Percentiles rank a stretch among this genome's conserved stretches.
Evolutionary conservation across 2,888 invertebrate genomes (phyloP).

Genomic region (Thymelicus sylvestris): DNA sequence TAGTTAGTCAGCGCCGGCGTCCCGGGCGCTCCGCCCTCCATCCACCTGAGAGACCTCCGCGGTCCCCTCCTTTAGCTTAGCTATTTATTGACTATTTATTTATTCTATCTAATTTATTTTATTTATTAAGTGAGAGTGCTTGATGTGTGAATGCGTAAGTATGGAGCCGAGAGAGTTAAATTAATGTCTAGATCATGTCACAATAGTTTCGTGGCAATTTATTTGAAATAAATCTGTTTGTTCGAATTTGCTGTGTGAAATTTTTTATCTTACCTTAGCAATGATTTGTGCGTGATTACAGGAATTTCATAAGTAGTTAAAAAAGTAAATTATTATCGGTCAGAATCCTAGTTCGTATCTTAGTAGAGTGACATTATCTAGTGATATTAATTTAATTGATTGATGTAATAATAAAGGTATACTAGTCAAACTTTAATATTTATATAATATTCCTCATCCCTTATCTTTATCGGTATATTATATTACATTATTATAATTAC

Average conservation of each 20-base stretch:
- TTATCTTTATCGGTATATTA: constrained; percentile 57
- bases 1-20: constrained; percentile 70
- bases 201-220: constrained; percentile 84
- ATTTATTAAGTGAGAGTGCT: constrained; percentile 85
- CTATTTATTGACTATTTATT: constrained; percentile 85
- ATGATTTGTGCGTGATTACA: constrained; percentile 70
- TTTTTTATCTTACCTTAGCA: constrained; percentile 75
- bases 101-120: constrained; percentile 85
- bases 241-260: constrained; percentile 75
- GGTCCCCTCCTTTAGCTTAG: constrained; percentile 82
- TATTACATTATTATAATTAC: constrained; percentile 46
- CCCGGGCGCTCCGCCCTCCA: constrained; percentile 66
- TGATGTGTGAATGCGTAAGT: constrained; percentile 82
- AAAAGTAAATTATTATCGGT: constrained; percentile 59
- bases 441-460: constrained; percentile 62
- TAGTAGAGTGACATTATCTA: constrained; percentile 83
- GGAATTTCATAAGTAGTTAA: constrained; percentile 22
- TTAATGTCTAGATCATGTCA: constrained; percentile 86
- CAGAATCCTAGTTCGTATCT: constrained; percentile 73
- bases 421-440: constrained; percentile 79
- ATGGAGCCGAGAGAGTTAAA: constrained; percentile 80
- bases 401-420: constrained; percentile 69
- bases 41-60: constrained; percentile 77
- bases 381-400: constrained; percentile 81
- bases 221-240: constrained; percentile 84